Conservation (phyloP, 2,888 invertebrate genomes). For the Argyra leucocephala region DNA sequence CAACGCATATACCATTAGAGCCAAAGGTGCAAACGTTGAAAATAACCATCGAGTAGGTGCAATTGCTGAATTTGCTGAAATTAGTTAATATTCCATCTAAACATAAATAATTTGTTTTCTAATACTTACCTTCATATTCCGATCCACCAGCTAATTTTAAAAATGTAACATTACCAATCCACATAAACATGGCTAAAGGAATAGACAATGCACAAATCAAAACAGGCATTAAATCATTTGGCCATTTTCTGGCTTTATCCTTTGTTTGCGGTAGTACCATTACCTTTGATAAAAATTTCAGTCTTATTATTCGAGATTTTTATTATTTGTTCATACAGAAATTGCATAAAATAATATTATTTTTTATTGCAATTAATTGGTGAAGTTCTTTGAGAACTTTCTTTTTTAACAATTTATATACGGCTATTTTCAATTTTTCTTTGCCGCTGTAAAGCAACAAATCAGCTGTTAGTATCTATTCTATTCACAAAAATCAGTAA, state of each 20-base stretch:
- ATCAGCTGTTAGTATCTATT: too few relatives aligned
- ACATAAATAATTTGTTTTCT: background rate
- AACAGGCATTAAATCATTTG: slow-evolving; percentile 46
- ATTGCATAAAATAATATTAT: too few relatives aligned
- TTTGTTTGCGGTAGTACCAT: background rate
- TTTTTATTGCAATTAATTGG: too few relatives aligned
- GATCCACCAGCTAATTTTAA: slow-evolving; percentile 49
- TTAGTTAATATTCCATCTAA: background rate
- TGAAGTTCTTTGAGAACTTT: too few relatives aligned
- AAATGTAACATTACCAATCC: slow-evolving; percentile 63
- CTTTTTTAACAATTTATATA: too few relatives aligned
- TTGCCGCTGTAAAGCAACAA: too few relatives aligned
- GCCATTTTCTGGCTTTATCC: slow-evolving; percentile 3
- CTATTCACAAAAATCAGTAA: too few relatives aligned
- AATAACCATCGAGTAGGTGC: slow-evolving; percentile 41
- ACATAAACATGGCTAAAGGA: slow-evolving; percentile 66
- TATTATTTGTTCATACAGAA: too few relatives aligned
- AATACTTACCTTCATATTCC: slow-evolving; percentile 49
- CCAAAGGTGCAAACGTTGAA: slow-evolving; percentile 47
- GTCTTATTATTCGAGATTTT: background rate
- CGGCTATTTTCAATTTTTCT: too few relatives aligned
- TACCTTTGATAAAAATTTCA: background rate
- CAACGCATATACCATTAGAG: slow-evolving; percentile 57
- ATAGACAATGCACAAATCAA: slow-evolving; percentile 58
- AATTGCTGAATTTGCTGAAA: slow-evolving; percentile 33